Evolutionary conservation across 2,113 vertebrate species (phyloP).

Genomic region (Nestor notabilis): DNA sequence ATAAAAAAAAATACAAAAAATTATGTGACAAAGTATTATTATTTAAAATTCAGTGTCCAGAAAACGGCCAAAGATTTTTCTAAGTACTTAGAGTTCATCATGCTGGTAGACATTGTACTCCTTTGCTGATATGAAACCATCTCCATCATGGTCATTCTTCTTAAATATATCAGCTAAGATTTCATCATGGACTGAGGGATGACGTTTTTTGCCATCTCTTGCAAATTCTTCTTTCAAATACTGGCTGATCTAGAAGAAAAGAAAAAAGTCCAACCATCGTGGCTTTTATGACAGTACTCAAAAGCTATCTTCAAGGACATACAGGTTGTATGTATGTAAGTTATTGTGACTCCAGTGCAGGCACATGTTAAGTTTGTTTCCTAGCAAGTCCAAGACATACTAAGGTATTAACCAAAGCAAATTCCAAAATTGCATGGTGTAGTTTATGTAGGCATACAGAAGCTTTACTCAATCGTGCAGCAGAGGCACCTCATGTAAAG

Average conservation of each 20-base stretch:
- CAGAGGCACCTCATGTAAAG: not conserved
- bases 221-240: conserved; percentile 88
- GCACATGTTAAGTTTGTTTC: not conserved
- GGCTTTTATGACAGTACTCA: not conserved
- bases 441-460: not conserved
- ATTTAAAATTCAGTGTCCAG: conserved; percentile 29
- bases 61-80: not conserved
- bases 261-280: not conserved
- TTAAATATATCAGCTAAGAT: conserved; percentile 89
- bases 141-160: conserved; percentile 85
- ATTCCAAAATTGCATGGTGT: not conserved
- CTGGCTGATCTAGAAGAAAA: conserved; percentile 79
- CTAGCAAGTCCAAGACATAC: not conserved
- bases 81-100: conserved; percentile 86
- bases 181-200: conserved; percentile 83
- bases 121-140: conserved; percentile 89
- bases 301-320: not conserved
- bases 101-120: conserved; percentile 94
- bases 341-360: not conserved
- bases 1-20: conserved; percentile 23
- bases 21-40: not conserved
- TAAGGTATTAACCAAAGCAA: not conserved
- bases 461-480: not conserved
- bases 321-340: accelerated
- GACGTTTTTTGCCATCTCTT: conserved; percentile 80